These are phyloP conservation scores for Leucoptera coffeella DNA, from an alignment of 2,888 invertebrate species.

Conservation along the genomic window DNA sequence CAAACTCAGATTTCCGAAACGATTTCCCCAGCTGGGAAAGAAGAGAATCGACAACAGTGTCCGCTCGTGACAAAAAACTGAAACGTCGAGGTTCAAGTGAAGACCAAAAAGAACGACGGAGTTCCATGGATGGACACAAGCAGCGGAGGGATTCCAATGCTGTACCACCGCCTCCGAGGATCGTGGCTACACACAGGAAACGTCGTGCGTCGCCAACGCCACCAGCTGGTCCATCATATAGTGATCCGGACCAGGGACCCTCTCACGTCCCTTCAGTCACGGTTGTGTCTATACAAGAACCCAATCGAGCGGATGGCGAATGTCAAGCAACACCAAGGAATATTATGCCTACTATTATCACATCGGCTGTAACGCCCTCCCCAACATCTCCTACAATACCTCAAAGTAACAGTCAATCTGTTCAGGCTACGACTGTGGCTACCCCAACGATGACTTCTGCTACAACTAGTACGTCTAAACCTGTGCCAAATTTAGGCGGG, in stretches of 20 bases:
- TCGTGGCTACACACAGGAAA: slow-evolving; percentile 59
- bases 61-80: slow-evolving; percentile 36
- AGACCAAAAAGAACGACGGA: slow-evolving; percentile 49
- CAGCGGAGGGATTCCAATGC: slow-evolving; percentile 64
- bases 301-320: slow-evolving; percentile 55
- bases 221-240: slow-evolving; percentile 45
- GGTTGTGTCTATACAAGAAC: slow-evolving; percentile 37
- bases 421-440: background rate
- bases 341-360: slow-evolving; percentile 3
- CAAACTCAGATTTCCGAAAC: slow-evolving; percentile 56
- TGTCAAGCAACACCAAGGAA: slow-evolving; percentile 55
- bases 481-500: slow-evolving; percentile 46
- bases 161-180: slow-evolving; percentile 47
- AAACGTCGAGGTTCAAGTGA: slow-evolving; percentile 60
- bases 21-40: slow-evolving; percentile 70
- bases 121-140: slow-evolving; percentile 63
- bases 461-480: no score
- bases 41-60: slow-evolving; percentile 56
- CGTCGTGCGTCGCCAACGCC: slow-evolving; percentile 33
- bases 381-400: slow-evolving; percentile 70
- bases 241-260: slow-evolving; percentile 58
- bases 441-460: slow-evolving; percentile 11
- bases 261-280: slow-evolving; percentile 39
- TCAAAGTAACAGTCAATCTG: slow-evolving; percentile 5
- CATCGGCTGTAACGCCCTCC: slow-evolving; percentile 68